Evolutionary conservation across 2,113 vertebrate species (phyloP).

Genomic region (Mustela lutreola): DNA sequence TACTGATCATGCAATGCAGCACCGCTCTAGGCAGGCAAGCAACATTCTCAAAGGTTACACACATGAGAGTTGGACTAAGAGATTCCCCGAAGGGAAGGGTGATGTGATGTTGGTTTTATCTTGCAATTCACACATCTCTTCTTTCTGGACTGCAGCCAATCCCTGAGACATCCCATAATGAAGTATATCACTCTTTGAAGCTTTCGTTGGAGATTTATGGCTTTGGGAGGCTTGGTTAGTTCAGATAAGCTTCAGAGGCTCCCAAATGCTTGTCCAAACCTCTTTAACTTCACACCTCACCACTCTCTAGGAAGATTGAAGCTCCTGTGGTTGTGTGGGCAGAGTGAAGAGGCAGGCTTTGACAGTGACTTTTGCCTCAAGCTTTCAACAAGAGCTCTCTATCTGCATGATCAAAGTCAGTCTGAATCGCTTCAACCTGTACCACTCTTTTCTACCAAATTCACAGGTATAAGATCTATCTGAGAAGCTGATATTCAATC

Average conservation of each 20-base stretch:
- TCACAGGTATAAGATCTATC: background rate
- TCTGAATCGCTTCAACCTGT: background rate
- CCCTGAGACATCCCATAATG: background rate
- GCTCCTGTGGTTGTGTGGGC: background rate
- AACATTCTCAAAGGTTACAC: background rate
- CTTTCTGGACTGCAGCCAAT: background rate
- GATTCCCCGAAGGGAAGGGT: background rate
- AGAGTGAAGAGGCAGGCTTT: background rate
- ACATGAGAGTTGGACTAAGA: background rate
- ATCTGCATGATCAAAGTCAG: background rate
- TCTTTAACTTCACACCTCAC: conserved; percentile 59
- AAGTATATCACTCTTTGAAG: background rate
- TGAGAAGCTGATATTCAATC: background rate
- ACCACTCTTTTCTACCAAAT: background rate
- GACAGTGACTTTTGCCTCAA: background rate
- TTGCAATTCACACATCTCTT: background rate
- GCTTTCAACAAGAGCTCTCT: background rate
- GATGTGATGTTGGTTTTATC: background rate
- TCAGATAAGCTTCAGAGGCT: conserved; percentile 64
- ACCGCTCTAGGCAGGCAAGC: background rate
- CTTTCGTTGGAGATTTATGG: conserved; percentile 48
- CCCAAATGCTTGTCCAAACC: conserved; percentile 52
- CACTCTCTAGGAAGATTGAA: conserved; percentile 34
- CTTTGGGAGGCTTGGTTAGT: conserved; percentile 22
- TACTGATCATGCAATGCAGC: background rate